Percentiles rank a stretch among this genome's conserved stretches.
phyloP scores from a whole-genome alignment of 2,113 vertebrate genomes.

The Capricornis sumatraensis region DNA sequence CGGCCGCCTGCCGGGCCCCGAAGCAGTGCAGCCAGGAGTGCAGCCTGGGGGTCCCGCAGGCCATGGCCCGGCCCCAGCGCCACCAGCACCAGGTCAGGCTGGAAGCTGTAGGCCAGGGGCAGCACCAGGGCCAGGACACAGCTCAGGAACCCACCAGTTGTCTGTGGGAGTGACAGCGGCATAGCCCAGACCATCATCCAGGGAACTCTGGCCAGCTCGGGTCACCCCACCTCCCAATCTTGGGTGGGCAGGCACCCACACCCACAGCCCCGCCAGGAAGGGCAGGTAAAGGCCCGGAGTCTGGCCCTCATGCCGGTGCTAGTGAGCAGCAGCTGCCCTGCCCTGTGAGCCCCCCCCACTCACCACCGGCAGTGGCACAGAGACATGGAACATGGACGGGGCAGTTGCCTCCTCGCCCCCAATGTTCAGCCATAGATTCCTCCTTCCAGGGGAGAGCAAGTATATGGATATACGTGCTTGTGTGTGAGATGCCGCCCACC shows the following conservation, averaged over 20 bases:
- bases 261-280: background rate
- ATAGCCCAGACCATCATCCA: background rate
- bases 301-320: background rate
- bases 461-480: background rate
- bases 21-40: slow-evolving; percentile 85
- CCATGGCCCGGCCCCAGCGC: slow-evolving; percentile 73
- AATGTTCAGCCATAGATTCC: slow-evolving; percentile 55
- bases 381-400: background rate
- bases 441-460: slow-evolving; percentile 36
- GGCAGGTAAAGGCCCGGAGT: background rate
- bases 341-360: background rate
- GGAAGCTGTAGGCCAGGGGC: slow-evolving; percentile 89
- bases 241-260: background rate
- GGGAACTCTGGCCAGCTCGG: background rate
- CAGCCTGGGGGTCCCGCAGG: slow-evolving; percentile 77
- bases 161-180: slow-evolving; percentile 31
- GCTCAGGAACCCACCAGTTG: slow-evolving; percentile 80
- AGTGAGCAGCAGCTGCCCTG: background rate
- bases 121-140: slow-evolving; percentile 86
- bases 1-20: slow-evolving; percentile 85
- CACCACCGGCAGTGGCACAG: slow-evolving; percentile 52
- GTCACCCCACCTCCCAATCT: background rate
- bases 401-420: background rate
- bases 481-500: background rate
- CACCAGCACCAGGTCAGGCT: slow-evolving; percentile 86